phyloP scores from a whole-genome alignment of 2,888 invertebrate species.

The Chromoteleia sp. region DNA sequence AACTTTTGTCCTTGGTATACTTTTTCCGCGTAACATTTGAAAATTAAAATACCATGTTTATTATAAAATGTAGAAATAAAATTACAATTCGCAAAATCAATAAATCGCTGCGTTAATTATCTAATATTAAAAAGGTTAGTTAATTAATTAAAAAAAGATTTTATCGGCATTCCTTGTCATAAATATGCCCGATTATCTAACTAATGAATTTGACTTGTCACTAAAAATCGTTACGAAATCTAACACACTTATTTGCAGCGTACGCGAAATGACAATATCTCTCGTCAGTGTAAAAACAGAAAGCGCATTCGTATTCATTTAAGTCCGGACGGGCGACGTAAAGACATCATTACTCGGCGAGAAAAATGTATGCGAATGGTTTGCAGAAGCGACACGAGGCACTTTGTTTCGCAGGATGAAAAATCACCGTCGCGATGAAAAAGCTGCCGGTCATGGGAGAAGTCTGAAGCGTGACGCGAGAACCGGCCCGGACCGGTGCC shows the following conservation, averaged over 20 bases:
- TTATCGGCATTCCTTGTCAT: too few relatives aligned
- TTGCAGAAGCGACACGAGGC: slow-evolving; percentile 28
- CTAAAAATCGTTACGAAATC: slow-evolving; percentile 6
- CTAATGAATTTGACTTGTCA: slow-evolving; percentile 24
- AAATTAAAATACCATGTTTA: too few relatives aligned
- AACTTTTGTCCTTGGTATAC: too few relatives aligned
- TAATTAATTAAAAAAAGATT: too few relatives aligned
- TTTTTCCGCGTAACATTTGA: too few relatives aligned
- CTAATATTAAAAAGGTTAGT: too few relatives aligned
- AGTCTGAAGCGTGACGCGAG: slow-evolving; percentile 11
- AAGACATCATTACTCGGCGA: slow-evolving; percentile 26
- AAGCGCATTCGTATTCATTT: slow-evolving; percentile 25
- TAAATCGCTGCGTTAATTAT: too few relatives aligned
- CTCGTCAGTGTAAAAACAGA: slow-evolving; percentile 1
- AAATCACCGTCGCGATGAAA: slow-evolving; percentile 10
- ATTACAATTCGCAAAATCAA: too few relatives aligned
- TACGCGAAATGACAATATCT: slow-evolving; percentile 22
- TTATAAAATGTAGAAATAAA: too few relatives aligned
- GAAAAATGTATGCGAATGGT: slow-evolving; percentile 29
- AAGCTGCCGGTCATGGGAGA: slow-evolving; percentile 9
- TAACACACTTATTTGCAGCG: slow-evolving; percentile 16
- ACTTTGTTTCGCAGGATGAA: slow-evolving; percentile 18
- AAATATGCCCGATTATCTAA: slow-evolving; percentile 1
- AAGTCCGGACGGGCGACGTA: slow-evolving; percentile 11
- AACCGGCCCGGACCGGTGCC: too few relatives aligned